These are phyloP conservation scores for Aythya baeri DNA, from an alignment of 2,113 vertebrate species.

Conservation along the genomic window DNA sequence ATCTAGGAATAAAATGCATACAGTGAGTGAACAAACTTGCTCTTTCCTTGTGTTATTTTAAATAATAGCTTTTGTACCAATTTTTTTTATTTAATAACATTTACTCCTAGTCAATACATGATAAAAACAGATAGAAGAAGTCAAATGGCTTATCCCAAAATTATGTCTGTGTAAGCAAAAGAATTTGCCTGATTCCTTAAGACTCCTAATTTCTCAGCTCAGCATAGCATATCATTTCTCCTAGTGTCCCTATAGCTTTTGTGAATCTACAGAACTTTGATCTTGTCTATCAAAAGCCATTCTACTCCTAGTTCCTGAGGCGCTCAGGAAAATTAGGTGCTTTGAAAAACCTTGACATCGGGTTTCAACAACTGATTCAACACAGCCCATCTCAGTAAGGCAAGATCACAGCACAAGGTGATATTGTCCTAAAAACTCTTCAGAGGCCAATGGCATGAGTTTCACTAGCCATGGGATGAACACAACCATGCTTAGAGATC, in stretches of 20 bases:
- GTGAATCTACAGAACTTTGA: background rate
- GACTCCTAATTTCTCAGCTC: background rate
- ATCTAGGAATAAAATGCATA: slow-evolving; percentile 32
- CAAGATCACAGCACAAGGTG: background rate
- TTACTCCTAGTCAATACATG: background rate
- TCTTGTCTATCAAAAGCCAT: background rate
- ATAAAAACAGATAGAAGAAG: background rate
- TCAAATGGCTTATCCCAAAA: background rate
- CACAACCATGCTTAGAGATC: background rate
- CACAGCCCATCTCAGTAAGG: background rate
- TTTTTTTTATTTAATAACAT: background rate
- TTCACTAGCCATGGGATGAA: background rate
- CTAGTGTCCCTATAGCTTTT: background rate
- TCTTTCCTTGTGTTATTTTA: background rate
- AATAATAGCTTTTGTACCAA: background rate
- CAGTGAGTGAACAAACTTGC: background rate
- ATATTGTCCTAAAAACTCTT: background rate
- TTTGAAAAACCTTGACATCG: background rate
- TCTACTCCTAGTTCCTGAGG: background rate
- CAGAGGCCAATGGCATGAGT: background rate
- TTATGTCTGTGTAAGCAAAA: background rate
- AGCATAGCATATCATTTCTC: background rate
- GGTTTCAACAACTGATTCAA: background rate
- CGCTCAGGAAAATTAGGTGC: background rate
- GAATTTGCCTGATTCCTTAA: background rate